phyloP scores from a whole-genome alignment of 2,113 vertebrate species.

The Cyanocitta stelleri region DNA sequence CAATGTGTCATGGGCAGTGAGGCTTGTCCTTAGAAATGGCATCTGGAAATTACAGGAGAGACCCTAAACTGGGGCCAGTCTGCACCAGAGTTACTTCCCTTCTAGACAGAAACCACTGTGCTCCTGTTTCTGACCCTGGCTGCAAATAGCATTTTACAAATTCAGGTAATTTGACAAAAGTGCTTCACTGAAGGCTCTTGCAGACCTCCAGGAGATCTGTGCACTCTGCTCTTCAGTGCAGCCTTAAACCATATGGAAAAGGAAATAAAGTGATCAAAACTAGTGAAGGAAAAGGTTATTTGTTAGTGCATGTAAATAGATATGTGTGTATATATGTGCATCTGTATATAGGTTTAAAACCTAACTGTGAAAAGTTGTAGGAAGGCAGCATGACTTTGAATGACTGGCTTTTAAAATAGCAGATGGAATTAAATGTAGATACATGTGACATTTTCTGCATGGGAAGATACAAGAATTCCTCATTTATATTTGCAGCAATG shows the following conservation, averaged over 20 bases:
- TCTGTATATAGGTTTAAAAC: not conserved
- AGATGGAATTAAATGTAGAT: not conserved
- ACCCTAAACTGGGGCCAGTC: fast-evolving
- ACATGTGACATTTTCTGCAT: not conserved
- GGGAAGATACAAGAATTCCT: not conserved
- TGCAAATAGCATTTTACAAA: not conserved
- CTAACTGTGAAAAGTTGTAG: not conserved
- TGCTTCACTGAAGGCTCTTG: not conserved
- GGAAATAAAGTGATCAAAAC: not conserved
- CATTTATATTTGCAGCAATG: not conserved
- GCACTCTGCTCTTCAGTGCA: not conserved
- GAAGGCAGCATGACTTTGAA: not conserved
- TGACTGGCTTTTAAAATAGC: not conserved
- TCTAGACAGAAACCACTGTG: not conserved
- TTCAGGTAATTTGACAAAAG: not conserved
- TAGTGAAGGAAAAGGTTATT: not conserved
- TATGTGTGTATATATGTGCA: not conserved
- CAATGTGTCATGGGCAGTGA: not conserved
- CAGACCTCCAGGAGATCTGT: not conserved
- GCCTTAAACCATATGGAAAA: not conserved
- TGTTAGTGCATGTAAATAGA: not conserved
- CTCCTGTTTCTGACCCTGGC: not conserved
- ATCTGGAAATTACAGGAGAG: not conserved
- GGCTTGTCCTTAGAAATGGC: not conserved
- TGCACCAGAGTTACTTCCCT: not conserved